Evolutionary conservation across 2,888 invertebrate genomes (phyloP), one percentile per base, ranked within the genome.

Genomic region (Zhuqinia jingwanae): DNA sequence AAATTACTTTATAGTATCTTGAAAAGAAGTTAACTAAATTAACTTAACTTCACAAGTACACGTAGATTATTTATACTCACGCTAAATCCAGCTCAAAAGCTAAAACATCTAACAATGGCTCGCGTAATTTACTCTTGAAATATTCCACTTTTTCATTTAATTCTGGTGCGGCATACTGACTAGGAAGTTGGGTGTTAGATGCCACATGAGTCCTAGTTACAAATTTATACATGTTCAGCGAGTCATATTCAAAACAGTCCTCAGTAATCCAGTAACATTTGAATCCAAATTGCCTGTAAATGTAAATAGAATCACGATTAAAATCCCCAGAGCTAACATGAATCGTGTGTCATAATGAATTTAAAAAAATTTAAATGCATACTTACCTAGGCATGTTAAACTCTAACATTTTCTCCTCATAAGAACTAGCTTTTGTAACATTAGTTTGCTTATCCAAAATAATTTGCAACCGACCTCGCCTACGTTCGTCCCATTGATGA

Each of bases 401-500:
- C 90, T 96, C 96, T 77, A 96, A 95, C 91, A 96, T 94, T 92
- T 97, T 97, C 92, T 97, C 96, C 93, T 97, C 97, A 0, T 97
- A 94, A 0, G 96, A 96, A 83, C 94, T 94, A 13, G 96, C 91
- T 0, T 93, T 92, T 92, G 94, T 94, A 15, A 97, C 94, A 91
- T 94, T 93, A 17, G 95, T 93, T 91, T 95, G 93, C 92, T 94
- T 92, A 1, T 91, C 89, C 88, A 94, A 92, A 0, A 93, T 92
- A 83, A 93, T 92, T 60, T 95, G 93, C 90, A 92, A 92, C 85
- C 93, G 93, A 85, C 91, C 93, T 47, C 80, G 85, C n/a, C 73
- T 22, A 8, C 1, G 2, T 6, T 77, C 73, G n/a, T 60, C 65
- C 83, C 83, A 76, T 0, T 60, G 1, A 50, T 89, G 86, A 8